Evolutionary conservation across 1,140 invertebrate genomes (phyloP).

Genomic region (Trichonephila clavipes): DNA sequence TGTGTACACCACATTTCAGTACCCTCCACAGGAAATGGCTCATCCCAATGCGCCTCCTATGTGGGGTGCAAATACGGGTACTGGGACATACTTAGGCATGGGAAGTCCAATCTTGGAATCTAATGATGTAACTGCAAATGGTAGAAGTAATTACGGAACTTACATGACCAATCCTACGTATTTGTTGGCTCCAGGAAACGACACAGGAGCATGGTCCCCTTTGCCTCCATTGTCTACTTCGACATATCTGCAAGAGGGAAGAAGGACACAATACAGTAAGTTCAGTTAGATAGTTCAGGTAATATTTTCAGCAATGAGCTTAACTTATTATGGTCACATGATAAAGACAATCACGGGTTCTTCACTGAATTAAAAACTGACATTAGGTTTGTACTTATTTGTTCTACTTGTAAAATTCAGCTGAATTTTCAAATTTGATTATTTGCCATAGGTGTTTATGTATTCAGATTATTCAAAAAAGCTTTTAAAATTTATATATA

Average conservation of each 20-base stretch:
- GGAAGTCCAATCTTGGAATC: conserved; percentile 59
- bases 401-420: too few species aligned
- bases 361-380: too few species aligned
- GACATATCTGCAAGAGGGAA: conserved; percentile 49
- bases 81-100: conserved; percentile 37
- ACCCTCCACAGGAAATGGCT: conserved; percentile 44
- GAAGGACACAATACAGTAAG: conserved; percentile 56
- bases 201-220: not conserved
- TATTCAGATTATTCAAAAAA: too few species aligned
- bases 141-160: not conserved
- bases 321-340: too few species aligned
- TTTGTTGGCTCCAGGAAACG: conserved; percentile 25
- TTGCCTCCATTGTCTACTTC: not conserved
- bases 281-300: not conserved
- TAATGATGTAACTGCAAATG: not conserved
- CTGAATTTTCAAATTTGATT: too few species aligned
- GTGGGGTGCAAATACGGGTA: conserved; percentile 18
- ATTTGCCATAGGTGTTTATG: too few species aligned
- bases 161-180: conserved; percentile 21
- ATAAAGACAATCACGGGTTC: too few species aligned
- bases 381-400: too few species aligned
- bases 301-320: too few species aligned
- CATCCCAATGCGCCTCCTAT: not conserved
- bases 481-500: too few species aligned
- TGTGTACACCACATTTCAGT: conserved; percentile 35